Percentiles rank a stretch among this genome's conserved stretches.
These are phyloP conservation scores for Drosophila miranda DNA, from an alignment of 1,140 invertebrate species.

Conservation along the genomic window DNA sequence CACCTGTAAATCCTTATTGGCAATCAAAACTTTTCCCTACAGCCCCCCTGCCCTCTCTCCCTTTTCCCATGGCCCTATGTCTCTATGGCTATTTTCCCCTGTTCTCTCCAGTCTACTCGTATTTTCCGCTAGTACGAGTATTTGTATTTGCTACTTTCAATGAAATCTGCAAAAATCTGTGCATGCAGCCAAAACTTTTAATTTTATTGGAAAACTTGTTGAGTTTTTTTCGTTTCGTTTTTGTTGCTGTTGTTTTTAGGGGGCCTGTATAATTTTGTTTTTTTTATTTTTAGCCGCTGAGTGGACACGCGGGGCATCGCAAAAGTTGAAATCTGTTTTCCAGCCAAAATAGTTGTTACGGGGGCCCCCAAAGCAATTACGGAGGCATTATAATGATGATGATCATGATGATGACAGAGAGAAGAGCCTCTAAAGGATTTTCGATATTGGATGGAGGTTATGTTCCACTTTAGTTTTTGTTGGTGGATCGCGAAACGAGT, in stretches of 20 bases:
- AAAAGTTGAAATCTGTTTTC: constrained; percentile 7
- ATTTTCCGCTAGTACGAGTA: constrained; percentile 17
- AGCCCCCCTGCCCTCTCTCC: neutral
- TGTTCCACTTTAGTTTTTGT: constrained; percentile 11
- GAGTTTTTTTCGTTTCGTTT: constrained; percentile 33
- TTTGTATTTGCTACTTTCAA: constrained; percentile 76
- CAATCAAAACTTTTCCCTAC: constrained; percentile 73
- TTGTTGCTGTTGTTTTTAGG: constrained; percentile 1
- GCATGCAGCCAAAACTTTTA: constrained; percentile 74
- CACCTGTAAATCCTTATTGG: constrained; percentile 81
- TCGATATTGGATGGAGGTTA: constrained; percentile 17
- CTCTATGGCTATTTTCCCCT: neutral
- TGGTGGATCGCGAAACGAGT: too few species aligned
- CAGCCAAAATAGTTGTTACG: neutral
- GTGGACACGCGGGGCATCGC: neutral
- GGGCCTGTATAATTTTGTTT: neutral
- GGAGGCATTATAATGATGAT: constrained; percentile 26
- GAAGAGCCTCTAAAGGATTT: neutral
- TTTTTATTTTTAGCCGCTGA: neutral
- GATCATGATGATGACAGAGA: constrained; percentile 6
- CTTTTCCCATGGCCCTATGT: too few species aligned
- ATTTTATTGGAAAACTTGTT: constrained; percentile 79
- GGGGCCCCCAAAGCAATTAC: constrained; percentile 40
- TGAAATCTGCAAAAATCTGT: constrained; percentile 65
- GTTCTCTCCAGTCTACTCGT: constrained; percentile 2